Percentiles rank a stretch among this genome's conserved stretches.
phyloP scores from a whole-genome alignment of 2,797 vertebrate genomes.

The Cryptoblepharus egeriae region DNA sequence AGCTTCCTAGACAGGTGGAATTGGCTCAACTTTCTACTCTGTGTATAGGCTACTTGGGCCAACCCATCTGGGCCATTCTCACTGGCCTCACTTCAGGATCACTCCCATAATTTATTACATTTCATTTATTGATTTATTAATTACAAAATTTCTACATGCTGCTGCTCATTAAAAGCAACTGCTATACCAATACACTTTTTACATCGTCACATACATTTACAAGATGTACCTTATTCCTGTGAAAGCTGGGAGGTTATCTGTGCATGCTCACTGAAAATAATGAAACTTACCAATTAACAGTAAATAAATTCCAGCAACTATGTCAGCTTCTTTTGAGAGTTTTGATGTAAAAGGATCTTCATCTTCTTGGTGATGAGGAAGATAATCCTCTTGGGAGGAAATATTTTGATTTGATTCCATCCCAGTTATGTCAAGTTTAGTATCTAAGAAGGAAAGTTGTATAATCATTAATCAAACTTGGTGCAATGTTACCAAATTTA shows the following conservation, averaged over 20 bases:
- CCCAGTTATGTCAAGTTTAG: constrained; percentile 56
- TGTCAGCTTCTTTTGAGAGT: constrained; percentile 90
- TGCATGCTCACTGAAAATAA: constrained; percentile 28
- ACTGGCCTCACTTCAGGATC: too few species aligned
- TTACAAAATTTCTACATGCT: too few species aligned
- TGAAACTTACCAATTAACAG: constrained; percentile 86
- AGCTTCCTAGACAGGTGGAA: too few species aligned
- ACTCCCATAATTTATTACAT: too few species aligned
- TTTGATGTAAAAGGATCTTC: constrained; percentile 90
- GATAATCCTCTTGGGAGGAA: constrained; percentile 67
- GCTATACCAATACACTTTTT: neutral
- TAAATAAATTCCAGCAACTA: constrained; percentile 90
- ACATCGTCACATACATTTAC: neutral
- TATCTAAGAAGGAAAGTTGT: constrained; percentile 68
- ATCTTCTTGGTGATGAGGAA: constrained; percentile 82
- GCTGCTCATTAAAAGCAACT: neutral
- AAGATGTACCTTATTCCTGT: neutral
- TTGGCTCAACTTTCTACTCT: too few species aligned
- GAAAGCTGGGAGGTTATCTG: neutral
- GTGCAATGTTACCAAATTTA: neutral
- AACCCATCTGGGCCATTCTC: too few species aligned
- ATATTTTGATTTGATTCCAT: constrained; percentile 80
- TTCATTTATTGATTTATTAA: too few species aligned
- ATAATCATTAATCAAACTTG: neutral
- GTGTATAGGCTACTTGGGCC: too few species aligned